Conservation (phyloP, 2,113 vertebrate species). For the Pteropus alecto region DNA sequence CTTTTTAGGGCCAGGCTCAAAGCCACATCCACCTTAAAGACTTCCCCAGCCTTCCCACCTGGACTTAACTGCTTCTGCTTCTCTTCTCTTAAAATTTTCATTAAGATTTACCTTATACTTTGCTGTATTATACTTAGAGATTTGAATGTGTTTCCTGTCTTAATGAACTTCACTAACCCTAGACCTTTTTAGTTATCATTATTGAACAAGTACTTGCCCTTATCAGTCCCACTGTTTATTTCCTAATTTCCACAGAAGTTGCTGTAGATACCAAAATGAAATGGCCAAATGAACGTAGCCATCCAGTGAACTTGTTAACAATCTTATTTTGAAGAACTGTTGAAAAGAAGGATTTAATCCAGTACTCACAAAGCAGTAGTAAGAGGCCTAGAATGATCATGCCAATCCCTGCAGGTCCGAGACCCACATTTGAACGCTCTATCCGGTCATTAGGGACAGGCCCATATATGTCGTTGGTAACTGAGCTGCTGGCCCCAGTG, state of each 20-base stretch:
- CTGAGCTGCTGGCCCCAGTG: background rate
- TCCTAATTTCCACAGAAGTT: background rate
- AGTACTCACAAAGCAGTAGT: slow-evolving; percentile 68
- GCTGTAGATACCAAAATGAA: background rate
- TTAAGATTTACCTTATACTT: background rate
- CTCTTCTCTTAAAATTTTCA: background rate
- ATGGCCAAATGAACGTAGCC: background rate
- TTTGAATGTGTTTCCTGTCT: background rate
- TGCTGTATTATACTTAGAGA: background rate
- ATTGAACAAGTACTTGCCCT: background rate
- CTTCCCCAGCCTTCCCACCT: background rate
- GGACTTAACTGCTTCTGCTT: background rate
- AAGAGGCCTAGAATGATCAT: slow-evolving; percentile 52
- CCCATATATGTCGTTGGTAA: background rate
- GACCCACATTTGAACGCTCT: slow-evolving; percentile 54
- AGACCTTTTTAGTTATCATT: background rate
- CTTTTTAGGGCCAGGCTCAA: background rate
- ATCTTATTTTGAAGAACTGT: background rate
- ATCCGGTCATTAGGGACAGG: background rate
- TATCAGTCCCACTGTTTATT: background rate
- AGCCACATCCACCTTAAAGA: background rate
- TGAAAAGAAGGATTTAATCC: background rate
- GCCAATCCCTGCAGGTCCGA: slow-evolving; percentile 58
- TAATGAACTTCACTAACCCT: background rate
- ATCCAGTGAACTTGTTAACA: background rate